Percentiles rank a stretch among this genome's conserved stretches.
Conservation (phyloP, 2,113 vertebrate species). For the Carettochelys insculpta region DNA sequence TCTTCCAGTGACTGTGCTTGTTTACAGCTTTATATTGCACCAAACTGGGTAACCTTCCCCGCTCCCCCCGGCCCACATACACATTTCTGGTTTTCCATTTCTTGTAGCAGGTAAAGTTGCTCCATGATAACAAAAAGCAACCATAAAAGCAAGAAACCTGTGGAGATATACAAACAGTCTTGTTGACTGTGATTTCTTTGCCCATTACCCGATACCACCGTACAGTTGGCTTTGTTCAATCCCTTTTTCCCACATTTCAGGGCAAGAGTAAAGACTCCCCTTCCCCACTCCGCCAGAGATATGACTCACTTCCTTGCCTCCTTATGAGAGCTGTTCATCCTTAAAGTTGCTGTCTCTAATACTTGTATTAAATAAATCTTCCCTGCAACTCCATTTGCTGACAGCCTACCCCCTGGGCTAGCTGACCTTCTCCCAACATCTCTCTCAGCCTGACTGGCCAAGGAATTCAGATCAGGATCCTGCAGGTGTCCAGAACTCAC, state of each 20-base stretch:
- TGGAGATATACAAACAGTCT: not conserved
- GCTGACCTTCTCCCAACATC: constrained; percentile 15
- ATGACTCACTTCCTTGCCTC: constrained; percentile 40
- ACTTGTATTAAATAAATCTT: constrained; percentile 50
- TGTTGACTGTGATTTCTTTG: not conserved
- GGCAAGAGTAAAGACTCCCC: not conserved
- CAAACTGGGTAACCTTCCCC: accelerated
- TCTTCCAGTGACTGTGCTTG: not conserved
- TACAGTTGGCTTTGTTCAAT: not conserved
- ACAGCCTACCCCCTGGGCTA: constrained; percentile 19
- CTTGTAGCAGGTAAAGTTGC: not conserved
- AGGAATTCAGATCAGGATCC: constrained; percentile 22
- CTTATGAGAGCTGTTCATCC: constrained; percentile 14
- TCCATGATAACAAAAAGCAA: not conserved
- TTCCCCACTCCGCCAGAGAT: not conserved
- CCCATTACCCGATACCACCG: not conserved
- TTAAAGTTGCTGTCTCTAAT: constrained; percentile 11
- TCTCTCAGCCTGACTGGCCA: not conserved
- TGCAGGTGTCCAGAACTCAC: not conserved
- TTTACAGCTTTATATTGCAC: not conserved
- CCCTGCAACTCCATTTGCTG: not conserved
- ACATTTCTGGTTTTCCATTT: not conserved
- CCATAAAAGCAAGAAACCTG: not conserved
- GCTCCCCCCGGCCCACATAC: too few species aligned
- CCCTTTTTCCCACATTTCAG: accelerated